phyloP scores from a whole-genome alignment of 1,140 invertebrate species.

The Calephelis nemesis region DNA sequence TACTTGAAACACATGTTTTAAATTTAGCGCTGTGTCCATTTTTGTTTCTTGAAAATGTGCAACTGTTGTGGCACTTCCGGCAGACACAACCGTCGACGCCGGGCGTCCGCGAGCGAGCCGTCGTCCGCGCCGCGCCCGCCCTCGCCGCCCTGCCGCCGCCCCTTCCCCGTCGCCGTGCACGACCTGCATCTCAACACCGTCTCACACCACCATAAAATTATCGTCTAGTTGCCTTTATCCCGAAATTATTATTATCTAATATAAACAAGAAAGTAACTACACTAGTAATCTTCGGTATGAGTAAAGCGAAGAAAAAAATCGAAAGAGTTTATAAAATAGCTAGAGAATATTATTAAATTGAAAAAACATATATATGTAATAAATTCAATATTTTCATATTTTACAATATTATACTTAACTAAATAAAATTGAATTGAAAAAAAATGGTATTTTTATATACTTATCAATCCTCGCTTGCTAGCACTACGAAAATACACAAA shows the following conservation, averaged over 20 bases:
- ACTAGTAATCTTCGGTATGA: too few relatives aligned
- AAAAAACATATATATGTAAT: too few relatives aligned
- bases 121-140: conserved; percentile 22
- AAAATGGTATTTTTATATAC: neutral
- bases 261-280: neutral
- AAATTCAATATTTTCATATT: too few relatives aligned
- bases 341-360: too few relatives aligned
- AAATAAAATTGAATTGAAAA: conserved; percentile 30
- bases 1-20: too few relatives aligned
- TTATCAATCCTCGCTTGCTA: too few relatives aligned
- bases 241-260: neutral
- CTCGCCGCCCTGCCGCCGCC: conserved; percentile 51
- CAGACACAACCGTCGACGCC: conserved; percentile 28
- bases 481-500: too few relatives aligned
- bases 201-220: conserved; percentile 21
- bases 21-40: too few relatives aligned
- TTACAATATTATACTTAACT: neutral
- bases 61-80: neutral
- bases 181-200: conserved; percentile 49
- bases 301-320: too few relatives aligned
- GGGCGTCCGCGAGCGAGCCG: conserved; percentile 34
- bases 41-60: neutral
- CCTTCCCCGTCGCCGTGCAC: conserved; percentile 62
- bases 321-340: too few relatives aligned
- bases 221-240: conserved; percentile 9